Conservation (phyloP, 2,888 invertebrate species). For the Himalopsyche kuldschensis region DNA sequence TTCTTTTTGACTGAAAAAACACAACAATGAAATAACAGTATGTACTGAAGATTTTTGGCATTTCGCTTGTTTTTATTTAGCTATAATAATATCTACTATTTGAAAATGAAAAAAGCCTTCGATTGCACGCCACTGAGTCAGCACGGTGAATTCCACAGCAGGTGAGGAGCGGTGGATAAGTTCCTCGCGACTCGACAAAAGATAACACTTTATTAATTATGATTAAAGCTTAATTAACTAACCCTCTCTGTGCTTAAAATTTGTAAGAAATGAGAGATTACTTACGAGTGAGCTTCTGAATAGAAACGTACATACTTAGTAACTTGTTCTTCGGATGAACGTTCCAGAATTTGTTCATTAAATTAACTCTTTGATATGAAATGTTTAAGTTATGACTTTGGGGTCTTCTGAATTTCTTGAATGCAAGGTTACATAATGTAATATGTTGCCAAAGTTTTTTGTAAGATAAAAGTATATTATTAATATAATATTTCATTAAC, state of each 20-base stretch:
- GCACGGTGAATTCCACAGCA: not conserved
- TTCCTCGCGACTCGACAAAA: conserved; percentile 30
- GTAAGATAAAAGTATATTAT: not conserved
- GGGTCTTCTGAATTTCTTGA: not conserved
- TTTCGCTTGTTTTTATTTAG: too few relatives aligned
- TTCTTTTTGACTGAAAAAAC: too few relatives aligned
- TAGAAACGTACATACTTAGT: not conserved
- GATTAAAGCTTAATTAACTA: conserved; percentile 38
- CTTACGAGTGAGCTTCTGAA: not conserved
- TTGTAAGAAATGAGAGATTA: conserved; percentile 1
- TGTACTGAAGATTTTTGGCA: too few relatives aligned
- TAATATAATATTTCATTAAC: not conserved
- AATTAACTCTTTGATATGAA: not conserved
- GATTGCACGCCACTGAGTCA: not conserved
- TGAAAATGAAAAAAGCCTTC: too few relatives aligned
- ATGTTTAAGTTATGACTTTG: not conserved
- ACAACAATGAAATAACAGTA: too few relatives aligned
- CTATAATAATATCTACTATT: too few relatives aligned
- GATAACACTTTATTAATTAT: conserved; percentile 36
- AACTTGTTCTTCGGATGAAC: not conserved
- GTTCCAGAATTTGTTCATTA: not conserved
- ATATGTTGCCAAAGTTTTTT: not conserved
- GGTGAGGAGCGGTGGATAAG: conserved; percentile 14
- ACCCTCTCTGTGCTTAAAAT: conserved; percentile 11
- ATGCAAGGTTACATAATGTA: not conserved